Base-by-base conservation (phyloP, 2,113 vertebrate species). In the Scopus umbretta region DNA sequence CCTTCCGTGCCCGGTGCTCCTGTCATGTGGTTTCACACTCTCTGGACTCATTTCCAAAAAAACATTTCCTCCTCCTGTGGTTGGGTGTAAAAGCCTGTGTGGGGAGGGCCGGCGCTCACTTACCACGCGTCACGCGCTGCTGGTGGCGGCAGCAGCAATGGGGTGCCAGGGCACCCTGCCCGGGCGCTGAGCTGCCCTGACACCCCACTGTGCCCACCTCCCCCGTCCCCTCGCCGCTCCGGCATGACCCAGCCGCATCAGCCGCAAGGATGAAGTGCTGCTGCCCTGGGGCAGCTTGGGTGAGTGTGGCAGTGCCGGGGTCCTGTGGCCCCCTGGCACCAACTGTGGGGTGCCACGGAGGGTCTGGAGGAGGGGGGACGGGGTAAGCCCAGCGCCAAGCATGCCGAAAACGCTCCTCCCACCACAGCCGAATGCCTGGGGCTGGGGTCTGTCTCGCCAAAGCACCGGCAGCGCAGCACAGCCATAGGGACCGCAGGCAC, bases 1-100 rank as follows among this genome's bases (percentile, higher is more conserved):
- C 70, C 75, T 70, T 61, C 86, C 12, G 29, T 47, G 3, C 84
- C 36, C 6, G 6, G 22, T 4, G 5, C 65, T 74, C 52, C 72
- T 4, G 23, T 94, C 86, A 75, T 74, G 89, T 84, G 86, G 50
- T 84, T 91, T 68, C 7, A 1, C 63, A 73, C 25, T 66, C 91
- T 62, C 30, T 36, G 91, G 74, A 79, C 78, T 68, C 22, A 43
- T 34, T 94, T 93, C 96, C 94, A 95, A 96, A 97, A 96, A 96
- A 90, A 94, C 74, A 94, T 96, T 97, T 97, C 96, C 93, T 97
- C 91, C 75, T 19, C 23, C 75, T 4, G 26, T 2, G 8, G 43
- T 22, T 3, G 72, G 50, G 56, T 38, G 92, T 96, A 96, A 96
- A 91, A 97, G 80, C 40, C 80, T 43, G 47, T 1, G 49, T 52